Evolutionary conservation across 2,797 vertebrate genomes (phyloP), one percentile per base, ranked within the genome.

Genomic region (Ptychadena robeensis): DNA sequence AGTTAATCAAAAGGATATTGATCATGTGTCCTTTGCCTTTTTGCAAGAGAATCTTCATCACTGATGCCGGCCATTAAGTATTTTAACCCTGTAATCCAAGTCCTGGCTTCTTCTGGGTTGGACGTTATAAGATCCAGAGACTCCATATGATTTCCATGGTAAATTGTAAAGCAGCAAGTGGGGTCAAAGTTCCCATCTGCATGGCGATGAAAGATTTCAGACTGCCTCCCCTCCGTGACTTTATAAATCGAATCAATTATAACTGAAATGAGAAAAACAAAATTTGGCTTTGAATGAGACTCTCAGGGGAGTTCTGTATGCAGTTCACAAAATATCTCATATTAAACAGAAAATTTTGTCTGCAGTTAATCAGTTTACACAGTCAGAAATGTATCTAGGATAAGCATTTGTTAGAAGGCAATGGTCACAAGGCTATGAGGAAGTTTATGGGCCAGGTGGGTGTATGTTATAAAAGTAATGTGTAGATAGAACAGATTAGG

Each of bases 201-300:
- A 38, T 97, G 96, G 8, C 97, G 95, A 87, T 98, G 96, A 90
- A 99, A 98, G 87, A 97, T 95, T 86, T 98, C 96, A 0, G 97
- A 98, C 78, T 98, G 98, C 30, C 93, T 92, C 0, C 98, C 97
- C 87, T 99, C 97, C 0, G 96, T 96, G 86, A 99, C 98, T 93
- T 99, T 98, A 93, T 98, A 99, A 87, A 99, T 96, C 2, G 97
- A 98, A 89, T 99, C 98, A 0, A 99, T 99, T 88, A 97, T 95
- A 86, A 99, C 98, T 99, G 90, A 0, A 80, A 73, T 48, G 63
- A 71, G 64, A 84, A 73, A 15, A 6, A 69, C 65, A 68, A 61
- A 11, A 80, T 0, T 22, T 0, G 2, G 2, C 4, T 65, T 68
- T 37, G 32, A 22, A 75, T 82, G 14, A 68, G 65, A 65, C 34